phyloP scores from a whole-genome alignment of 2,888 invertebrate species.

The Drosophila mayaguana region DNA sequence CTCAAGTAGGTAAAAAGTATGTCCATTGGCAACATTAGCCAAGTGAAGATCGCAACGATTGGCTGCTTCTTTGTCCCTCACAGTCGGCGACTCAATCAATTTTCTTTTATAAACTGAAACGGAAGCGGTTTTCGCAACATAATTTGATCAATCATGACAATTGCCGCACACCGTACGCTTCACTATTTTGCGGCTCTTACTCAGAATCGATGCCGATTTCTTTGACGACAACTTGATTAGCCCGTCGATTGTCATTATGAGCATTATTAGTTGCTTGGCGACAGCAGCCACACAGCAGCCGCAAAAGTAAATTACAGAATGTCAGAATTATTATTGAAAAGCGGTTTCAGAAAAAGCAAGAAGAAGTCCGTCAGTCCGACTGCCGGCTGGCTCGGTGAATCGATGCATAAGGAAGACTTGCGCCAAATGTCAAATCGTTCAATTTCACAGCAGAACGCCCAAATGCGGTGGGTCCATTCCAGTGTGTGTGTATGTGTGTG shows the following conservation, averaged over 20 bases:
- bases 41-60: slow-evolving; percentile 26
- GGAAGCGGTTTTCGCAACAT: slow-evolving; percentile 77
- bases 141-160: slow-evolving; percentile 67
- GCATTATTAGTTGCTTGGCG: slow-evolving; percentile 54
- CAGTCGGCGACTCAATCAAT: slow-evolving; percentile 63
- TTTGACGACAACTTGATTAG: slow-evolving; percentile 79
- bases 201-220: slow-evolving; percentile 77
- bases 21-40: slow-evolving; percentile 18
- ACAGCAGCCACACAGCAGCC: slow-evolving; percentile 53
- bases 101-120: slow-evolving; percentile 77
- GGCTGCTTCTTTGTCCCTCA: slow-evolving; percentile 18
- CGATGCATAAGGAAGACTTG: slow-evolving; percentile 25
- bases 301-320: slow-evolving; percentile 74
- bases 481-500: background rate
- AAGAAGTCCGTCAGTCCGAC: too few relatives aligned
- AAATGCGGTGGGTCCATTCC: slow-evolving; percentile 70
- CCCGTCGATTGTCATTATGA: slow-evolving; percentile 59
- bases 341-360: slow-evolving; percentile 39
- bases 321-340: slow-evolving; percentile 58
- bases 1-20: slow-evolving; percentile 3
- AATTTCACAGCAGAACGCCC: slow-evolving; percentile 70
- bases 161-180: slow-evolving; percentile 49
- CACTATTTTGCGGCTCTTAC: slow-evolving; percentile 59
- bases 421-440: slow-evolving; percentile 70
- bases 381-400: slow-evolving; percentile 6